Base-by-base conservation (phyloP, 2,797 vertebrate species). In the Selene dorsalis region DNA sequence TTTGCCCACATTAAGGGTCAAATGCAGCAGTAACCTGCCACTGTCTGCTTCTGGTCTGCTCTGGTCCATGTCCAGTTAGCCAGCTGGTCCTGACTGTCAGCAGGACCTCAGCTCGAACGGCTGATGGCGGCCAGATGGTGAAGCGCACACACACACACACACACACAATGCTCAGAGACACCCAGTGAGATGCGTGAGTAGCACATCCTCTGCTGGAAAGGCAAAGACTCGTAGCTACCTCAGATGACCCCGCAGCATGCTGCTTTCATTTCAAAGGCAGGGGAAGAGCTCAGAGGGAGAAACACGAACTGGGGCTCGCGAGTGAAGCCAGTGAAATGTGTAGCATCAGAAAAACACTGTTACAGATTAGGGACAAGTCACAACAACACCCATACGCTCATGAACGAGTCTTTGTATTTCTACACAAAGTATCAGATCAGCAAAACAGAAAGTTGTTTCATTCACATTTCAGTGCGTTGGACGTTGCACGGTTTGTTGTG, bases 101-200 rank as follows among this genome's bases (percentile, higher is more conserved):
- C 79, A 77, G 60, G 77, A 83, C 83, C 70, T 55, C 45, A 1
- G 9, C 59, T 80, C 56, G 11, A 77, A 24, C 43, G 58, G 67
- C 74, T 90, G 85, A 89, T 88, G 83, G 88, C 41, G 77, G 73
- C 90, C 93, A 94, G 93, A 93, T 93, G 93, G 85, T 73, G 79
- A 84, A 48, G 13, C 69, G 55, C 61, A 12, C 38, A 13, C 39
- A 52, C 61, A 62, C 73, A 68, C 56, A 65, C 67, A 38, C 67
- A 69, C 73, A 84, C 71, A 69, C 57, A 4, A 16, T 17, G 8
- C 43, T 47, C 17, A 47, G 43, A 47, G 2, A 47, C 43, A 47
- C 9, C 45, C 57, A 50, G 55, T 13, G 13, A 66, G 68, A 90
- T 83, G 83, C 73, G 82, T 84, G 85, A 87, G 64, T 63, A 72